Percentiles rank a stretch among this genome's conserved stretches.
Conservation (phyloP, 2,888 invertebrate genomes). For the Junonia oenone region DNA sequence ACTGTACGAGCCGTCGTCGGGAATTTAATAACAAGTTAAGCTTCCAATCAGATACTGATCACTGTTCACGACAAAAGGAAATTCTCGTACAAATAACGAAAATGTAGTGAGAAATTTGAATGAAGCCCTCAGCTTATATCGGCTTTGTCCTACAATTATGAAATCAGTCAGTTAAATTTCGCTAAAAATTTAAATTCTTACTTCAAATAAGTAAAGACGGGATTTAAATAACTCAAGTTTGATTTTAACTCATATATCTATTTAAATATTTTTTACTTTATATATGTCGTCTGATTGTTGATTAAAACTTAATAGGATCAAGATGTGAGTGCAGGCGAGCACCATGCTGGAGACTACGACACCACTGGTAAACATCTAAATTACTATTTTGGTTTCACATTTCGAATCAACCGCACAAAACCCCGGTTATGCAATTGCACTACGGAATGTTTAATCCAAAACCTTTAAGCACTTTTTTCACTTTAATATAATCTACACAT, state of each 20-base stretch:
- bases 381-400: conserved; percentile 5
- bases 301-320: conserved; percentile 45
- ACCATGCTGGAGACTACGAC: conserved; percentile 50
- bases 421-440: conserved; percentile 25
- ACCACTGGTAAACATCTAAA: conserved; percentile 48
- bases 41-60: conserved; percentile 53
- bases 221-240: too few species aligned
- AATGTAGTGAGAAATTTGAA: conserved; percentile 28
- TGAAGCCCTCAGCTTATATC: conserved; percentile 17
- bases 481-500: not conserved
- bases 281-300: not conserved
- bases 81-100: conserved; percentile 35
- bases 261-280: too few species aligned
- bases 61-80: conserved; percentile 36
- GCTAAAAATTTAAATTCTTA: not conserved
- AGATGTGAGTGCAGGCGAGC: conserved; percentile 48
- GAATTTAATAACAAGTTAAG: conserved; percentile 50
- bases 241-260: too few species aligned
- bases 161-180: conserved; percentile 8
- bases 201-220: too few species aligned
- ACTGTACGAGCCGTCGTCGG: not conserved
- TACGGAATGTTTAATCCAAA: conserved; percentile 23
- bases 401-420: conserved; percentile 5
- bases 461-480: conserved; percentile 20
- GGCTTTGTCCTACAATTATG: conserved; percentile 7